Conservation (phyloP, 2,113 vertebrate species). For the Anser brachyrhynchus region DNA sequence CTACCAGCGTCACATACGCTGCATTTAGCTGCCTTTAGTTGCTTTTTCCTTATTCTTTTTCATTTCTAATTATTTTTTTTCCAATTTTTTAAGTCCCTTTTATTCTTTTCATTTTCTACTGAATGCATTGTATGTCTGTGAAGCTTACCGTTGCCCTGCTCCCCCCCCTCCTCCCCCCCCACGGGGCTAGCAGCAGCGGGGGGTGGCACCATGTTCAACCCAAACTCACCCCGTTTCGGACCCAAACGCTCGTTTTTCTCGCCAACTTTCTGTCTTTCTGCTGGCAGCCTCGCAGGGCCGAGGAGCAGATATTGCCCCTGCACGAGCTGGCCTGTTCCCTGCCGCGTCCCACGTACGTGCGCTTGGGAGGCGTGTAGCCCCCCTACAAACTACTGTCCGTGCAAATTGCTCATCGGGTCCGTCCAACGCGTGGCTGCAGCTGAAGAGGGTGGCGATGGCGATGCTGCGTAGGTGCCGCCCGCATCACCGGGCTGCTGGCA, state of each 20-base stretch:
- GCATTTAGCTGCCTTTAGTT: neutral
- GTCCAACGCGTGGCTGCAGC: neutral
- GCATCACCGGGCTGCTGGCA: neutral
- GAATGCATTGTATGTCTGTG: neutral
- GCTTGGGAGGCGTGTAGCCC: neutral
- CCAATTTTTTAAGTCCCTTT: neutral
- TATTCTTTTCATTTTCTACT: neutral
- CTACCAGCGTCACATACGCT: rapidly evolving
- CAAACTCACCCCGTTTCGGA: neutral
- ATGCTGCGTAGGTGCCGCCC: rapidly evolving
- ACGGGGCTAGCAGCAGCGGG: neutral
- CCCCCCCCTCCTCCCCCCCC: too few relatives aligned
- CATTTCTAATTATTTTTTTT: too few relatives aligned
- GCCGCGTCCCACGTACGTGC: rapidly evolving
- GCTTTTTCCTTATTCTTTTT: neutral
- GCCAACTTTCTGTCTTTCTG: neutral
- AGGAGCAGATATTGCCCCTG: neutral
- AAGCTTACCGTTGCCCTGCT: neutral
- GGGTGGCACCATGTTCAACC: rapidly evolving
- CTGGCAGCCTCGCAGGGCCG: neutral
- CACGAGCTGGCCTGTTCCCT: rapidly evolving
- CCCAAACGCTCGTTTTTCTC: neutral
- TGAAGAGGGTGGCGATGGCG: neutral
- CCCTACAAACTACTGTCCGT: neutral
- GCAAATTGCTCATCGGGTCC: rapidly evolving